Evolutionary conservation across 2,113 vertebrate genomes (phyloP).

Genomic region (Prionailurus bengalensis): DNA sequence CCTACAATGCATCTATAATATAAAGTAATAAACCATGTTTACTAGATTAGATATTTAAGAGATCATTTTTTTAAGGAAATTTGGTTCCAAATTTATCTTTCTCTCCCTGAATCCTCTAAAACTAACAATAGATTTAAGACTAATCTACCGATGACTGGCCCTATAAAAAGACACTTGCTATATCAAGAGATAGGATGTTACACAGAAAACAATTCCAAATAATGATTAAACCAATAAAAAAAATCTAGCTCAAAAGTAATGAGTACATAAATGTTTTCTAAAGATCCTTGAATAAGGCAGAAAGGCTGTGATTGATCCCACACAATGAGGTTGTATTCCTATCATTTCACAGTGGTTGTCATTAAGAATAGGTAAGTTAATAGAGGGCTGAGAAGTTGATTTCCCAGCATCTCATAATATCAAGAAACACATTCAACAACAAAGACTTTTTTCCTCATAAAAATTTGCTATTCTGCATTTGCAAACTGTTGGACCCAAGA

Average conservation of each 20-base stretch:
- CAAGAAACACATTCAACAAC: neutral
- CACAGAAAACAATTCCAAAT: constrained; percentile 12
- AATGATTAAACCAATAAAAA: constrained; percentile 5
- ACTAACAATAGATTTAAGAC: neutral
- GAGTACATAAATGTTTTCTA: neutral
- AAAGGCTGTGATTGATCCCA: neutral
- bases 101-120: neutral
- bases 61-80: neutral
- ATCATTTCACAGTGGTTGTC: neutral
- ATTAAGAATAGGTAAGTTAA: neutral
- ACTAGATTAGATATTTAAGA: neutral
- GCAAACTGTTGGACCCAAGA: neutral
- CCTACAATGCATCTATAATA: neutral
- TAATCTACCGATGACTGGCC: neutral
- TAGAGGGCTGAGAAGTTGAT: neutral
- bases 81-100: constrained; percentile 27
- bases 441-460: neutral
- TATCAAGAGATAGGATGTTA: constrained; percentile 9
- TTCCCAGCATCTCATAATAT: constrained; percentile 26
- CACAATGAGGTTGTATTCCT: neutral
- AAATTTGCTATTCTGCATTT: neutral
- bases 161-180: neutral
- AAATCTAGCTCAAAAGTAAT: constrained; percentile 27
- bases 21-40: neutral
- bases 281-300: neutral